These are phyloP conservation scores for Globicephala melas DNA, from an alignment of 2,113 vertebrate genomes.

Conservation along the genomic window DNA sequence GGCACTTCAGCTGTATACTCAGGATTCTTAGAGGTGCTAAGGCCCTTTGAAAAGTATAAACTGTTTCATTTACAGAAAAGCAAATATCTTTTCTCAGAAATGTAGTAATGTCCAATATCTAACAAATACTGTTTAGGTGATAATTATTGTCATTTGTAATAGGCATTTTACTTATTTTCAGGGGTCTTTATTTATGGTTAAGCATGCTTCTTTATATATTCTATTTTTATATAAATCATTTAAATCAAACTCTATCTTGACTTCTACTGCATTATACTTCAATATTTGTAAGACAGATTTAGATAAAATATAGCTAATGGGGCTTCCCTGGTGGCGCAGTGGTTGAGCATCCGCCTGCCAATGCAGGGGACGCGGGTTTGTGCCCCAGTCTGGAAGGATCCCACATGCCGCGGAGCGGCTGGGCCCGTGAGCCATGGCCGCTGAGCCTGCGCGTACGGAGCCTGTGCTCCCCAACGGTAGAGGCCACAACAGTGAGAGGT, in stretches of 20 bases:
- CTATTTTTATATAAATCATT: constrained; percentile 29
- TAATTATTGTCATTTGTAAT: neutral
- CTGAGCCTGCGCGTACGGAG: no score
- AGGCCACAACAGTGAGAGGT: no score
- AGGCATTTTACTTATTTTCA: constrained; percentile 28
- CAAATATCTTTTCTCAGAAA: constrained; percentile 15
- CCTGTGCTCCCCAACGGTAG: no score
- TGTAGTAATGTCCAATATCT: neutral
- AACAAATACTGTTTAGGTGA: neutral
- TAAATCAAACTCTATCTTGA: constrained; percentile 15
- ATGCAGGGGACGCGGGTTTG: no score
- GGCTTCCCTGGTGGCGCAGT: no score
- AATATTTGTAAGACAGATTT: constrained; percentile 30
- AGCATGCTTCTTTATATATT: neutral
- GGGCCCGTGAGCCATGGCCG: no score
- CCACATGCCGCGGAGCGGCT: no score
- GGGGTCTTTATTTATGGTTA: neutral
- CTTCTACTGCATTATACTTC: constrained; percentile 48
- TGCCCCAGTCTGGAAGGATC: no score
- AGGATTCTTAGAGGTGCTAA: neutral
- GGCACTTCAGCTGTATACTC: neutral
- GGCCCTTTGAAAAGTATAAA: neutral
- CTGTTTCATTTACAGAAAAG: neutral
- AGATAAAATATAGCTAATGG: constrained; percentile 53
- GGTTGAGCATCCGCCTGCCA: no score